Base-by-base conservation (phyloP, 2,888 invertebrate genomes). In the Pristionchus japonicus region DNA sequence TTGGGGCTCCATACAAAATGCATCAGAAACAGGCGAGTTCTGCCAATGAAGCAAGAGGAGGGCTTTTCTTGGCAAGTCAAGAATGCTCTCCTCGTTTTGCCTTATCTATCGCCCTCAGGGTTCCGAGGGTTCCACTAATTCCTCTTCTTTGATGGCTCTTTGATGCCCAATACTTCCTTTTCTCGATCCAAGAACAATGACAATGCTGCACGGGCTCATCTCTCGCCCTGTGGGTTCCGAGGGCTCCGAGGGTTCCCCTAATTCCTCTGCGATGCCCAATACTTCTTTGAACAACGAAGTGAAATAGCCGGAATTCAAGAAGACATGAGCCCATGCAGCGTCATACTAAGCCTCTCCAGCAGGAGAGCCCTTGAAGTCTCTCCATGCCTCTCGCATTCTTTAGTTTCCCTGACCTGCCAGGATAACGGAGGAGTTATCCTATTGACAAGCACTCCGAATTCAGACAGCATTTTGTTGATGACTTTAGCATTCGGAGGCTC, bases 41-140 rank as follows among this genome's bases (percentile, higher is more conserved):
- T 77, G 43, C 77, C 77, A 77, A 77, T 77, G 43, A 77, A 77
- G 43, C 77, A n/a, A n/a, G n/a, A n/a, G n/a, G 40, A 43, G 6
- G 74, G 23, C 34, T n/a, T 27, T 64, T 17, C 64, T 64, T 64
- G 37, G 23, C 43, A 43, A 6, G 52, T 49, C 49, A 74, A 40
- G 23, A 3, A 40, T 1, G 11, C 37, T 74, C 40, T 74, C 40
- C 40, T 74, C 74, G 15, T 40, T 40, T 13, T 27, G 15, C 15
- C 15, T 34, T 31, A 31, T 34, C 64, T 34, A 20, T 70, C 23
- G 13, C 23, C 70, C n/a, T 37, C 70, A 20, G 64, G n/a, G n/a
- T n/a, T n/a, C n/a, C n/a, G n/a, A n/a, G n/a, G n/a, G n/a, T n/a
- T 40, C 37, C 74, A 23, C 37, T 37, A 74, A 40, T 40, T 74